Percentiles rank a stretch among this genome's conserved stretches.
phyloP scores from a whole-genome alignment of 2,797 vertebrate genomes.

The Characodon lateralis region DNA sequence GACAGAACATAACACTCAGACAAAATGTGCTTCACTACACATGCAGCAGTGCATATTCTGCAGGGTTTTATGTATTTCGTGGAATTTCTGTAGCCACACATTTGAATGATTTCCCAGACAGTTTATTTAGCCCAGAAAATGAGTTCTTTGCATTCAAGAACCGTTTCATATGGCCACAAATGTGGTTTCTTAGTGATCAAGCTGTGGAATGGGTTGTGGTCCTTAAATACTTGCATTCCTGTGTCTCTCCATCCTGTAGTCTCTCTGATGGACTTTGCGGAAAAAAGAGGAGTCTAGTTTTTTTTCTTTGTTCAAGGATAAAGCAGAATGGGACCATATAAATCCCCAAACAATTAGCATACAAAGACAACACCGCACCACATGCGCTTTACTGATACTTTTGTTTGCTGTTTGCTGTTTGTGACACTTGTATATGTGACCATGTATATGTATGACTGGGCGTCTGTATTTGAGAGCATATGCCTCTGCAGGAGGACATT shows the following conservation, averaged over 20 bases:
- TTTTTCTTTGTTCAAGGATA: constrained; percentile 73
- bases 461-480: constrained; percentile 45
- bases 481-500: constrained; percentile 52
- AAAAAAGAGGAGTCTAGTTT: constrained; percentile 47
- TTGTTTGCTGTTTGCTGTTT: constrained; percentile 71
- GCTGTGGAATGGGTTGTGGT: constrained; percentile 54
- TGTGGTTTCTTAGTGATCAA: constrained; percentile 53
- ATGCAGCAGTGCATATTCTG: constrained; percentile 44
- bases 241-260: constrained; percentile 45
- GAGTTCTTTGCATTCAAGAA: constrained; percentile 50
- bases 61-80: constrained; percentile 37
- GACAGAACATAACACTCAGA: constrained; percentile 42
- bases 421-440: too few relatives aligned
- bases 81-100: constrained; percentile 44
- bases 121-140: constrained; percentile 53
- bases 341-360: constrained; percentile 70
- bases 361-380: constrained; percentile 63
- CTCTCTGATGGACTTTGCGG: constrained; percentile 51
- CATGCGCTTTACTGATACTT: constrained; percentile 60
- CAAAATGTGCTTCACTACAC: constrained; percentile 45
- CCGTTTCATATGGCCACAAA: constrained; percentile 52
- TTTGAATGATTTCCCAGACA: constrained; percentile 60
- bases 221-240: constrained; percentile 60
- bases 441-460: constrained; percentile 27
- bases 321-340: constrained; percentile 64